Base-by-base conservation (phyloP, 1,140 invertebrate genomes). In the Drosophila elegans region DNA sequence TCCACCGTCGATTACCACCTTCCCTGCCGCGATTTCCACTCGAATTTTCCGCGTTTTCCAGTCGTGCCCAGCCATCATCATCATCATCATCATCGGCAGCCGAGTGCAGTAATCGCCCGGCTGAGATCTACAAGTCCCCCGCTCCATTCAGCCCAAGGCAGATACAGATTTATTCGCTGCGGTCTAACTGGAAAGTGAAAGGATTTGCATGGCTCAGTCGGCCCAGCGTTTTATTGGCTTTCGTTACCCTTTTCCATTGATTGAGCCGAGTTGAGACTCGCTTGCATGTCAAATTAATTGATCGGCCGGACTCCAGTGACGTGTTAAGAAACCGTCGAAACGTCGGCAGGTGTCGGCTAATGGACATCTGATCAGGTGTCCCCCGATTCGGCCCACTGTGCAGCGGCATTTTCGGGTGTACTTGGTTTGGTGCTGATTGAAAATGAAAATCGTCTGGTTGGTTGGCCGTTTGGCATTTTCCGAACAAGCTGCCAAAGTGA, bases 221-320 rank as follows among this genome's bases (percentile, higher is more conserved):
- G 48, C 48, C 48, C 27, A 51, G 48, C 29, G 36, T 66, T 80
- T 73, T 63, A 79, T 83, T 74, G 64, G 61, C 63, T 66, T 78
- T 71, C 71, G 71, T 59, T 82, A 79, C 80, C 80, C 74, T 83
- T 83, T 74, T 38, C 44, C 25, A 44, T n/a, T 52, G 54, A 38
- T 52, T 54, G 4, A 32, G 29, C 7, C 29, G 29, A 32, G n/a
- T 34, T 34, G 48, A 55, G 32, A 21, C 51, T 54, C 45, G 60
- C 74, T 85, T 78, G 81, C 81, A 85, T 85, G 82, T 86, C 81
- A 85, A 85, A 85, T 85, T 85, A 85, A 85, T 85, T 85, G 81
- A 86, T 86, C 68, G 48, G 38, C 41, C 34, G 36, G 34, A 57
- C 39, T 25, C 16, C 44, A 32, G 21, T 78, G 68, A 82, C 63